Conservation (phyloP, 2,888 invertebrate genomes). For the Drosophila eohydei region DNA sequence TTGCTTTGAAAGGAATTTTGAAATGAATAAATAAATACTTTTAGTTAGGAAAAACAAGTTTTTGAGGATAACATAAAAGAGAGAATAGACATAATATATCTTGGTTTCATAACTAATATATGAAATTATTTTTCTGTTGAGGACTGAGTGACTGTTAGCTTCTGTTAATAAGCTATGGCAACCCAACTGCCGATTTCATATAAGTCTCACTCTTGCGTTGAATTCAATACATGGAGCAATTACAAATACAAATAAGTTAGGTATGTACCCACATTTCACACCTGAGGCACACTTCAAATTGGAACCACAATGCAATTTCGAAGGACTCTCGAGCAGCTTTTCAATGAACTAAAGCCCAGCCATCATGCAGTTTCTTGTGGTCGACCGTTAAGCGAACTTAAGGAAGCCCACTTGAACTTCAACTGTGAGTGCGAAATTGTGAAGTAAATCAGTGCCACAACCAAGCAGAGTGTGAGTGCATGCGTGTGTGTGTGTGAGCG, state of each 20-base stretch:
- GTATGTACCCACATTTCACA: conserved; percentile 42
- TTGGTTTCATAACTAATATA: no score
- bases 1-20: no score
- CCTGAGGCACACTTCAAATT: conserved; percentile 43
- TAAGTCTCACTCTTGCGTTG: neutral
- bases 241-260: conserved; percentile 4
- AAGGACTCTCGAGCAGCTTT: conserved; percentile 37
- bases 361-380: conserved; percentile 46
- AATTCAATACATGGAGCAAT: neutral
- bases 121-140: no score
- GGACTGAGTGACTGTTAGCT: no score
- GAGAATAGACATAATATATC: no score
- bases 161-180: neutral
- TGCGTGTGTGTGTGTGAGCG: conserved; percentile 6
- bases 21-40: no score
- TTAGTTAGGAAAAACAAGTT: no score
- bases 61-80: no score
- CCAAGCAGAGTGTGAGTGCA: neutral
- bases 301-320: conserved; percentile 43
- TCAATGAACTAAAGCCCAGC: conserved; percentile 5
- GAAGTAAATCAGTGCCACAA: conserved; percentile 41
- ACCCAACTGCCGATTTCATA: neutral
- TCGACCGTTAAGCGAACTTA: conserved; percentile 27
- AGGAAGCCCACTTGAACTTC: conserved; percentile 47
- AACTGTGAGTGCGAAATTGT: conserved; percentile 47